Conservation (phyloP, 2,888 invertebrate species). For the Deilephila porcellus region DNA sequence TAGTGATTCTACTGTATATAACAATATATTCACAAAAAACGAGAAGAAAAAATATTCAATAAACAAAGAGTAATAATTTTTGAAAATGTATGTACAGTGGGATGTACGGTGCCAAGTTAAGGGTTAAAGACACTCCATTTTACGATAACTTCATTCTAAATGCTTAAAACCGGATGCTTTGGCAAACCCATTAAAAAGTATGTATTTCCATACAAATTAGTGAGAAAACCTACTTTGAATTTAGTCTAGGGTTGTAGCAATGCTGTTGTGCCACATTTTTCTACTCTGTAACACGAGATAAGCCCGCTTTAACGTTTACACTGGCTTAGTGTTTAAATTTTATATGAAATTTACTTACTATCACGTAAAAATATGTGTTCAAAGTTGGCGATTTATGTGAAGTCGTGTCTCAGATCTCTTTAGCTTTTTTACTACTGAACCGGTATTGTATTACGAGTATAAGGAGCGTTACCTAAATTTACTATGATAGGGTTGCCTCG, state of each 20-base stretch:
- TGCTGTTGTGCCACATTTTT: not conserved
- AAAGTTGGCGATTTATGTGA: slow-evolving; percentile 11
- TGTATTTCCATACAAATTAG: no score
- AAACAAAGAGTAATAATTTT: no score
- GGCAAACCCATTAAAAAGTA: no score
- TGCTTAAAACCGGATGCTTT: no score
- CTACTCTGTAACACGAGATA: not conserved
- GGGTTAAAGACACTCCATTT: no score
- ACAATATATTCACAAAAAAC: no score
- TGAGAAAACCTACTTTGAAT: no score
- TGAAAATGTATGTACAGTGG: no score
- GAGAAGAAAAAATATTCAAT: no score
- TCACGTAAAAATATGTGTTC: not conserved
- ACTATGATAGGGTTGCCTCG: not conserved
- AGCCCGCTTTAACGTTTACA: not conserved
- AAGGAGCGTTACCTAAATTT: not conserved
- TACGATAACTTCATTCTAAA: no score
- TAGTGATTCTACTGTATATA: no score
- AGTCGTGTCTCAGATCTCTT: not conserved
- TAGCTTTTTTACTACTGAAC: not conserved
- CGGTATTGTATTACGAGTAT: not conserved
- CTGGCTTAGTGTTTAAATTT: not conserved
- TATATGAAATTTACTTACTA: slow-evolving; percentile 12
- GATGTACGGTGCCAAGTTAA: no score
- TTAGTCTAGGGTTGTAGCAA: not conserved